Base-by-base conservation (phyloP, 2,888 invertebrate genomes). In the Agrochola lota region DNA sequence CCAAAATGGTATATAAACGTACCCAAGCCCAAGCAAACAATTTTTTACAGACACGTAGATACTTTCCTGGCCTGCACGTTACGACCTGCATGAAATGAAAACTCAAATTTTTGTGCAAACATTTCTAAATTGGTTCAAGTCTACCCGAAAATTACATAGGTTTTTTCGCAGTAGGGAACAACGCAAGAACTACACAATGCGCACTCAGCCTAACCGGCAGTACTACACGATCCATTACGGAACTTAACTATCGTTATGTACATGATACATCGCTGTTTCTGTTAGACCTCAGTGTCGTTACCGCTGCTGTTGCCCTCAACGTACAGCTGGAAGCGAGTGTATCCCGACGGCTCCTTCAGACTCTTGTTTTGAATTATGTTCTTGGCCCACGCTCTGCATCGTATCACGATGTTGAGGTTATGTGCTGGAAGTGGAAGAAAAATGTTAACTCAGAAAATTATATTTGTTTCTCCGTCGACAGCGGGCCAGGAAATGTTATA, bases 351-450 rank as follows among this genome's bases (percentile, higher is more conserved):
- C 46, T 96, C 95, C 74, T 96, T 96, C 11, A 96, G 40, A 46
- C 96, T 96, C 84, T 95, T 95, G 88, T 92, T 94, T 91, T 98
- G 97, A 4, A 94, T 77, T 1, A 98, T 97, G 91, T 98, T 98
- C 92, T 97, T 97, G 1, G 98, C 98, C 97, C 98, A 98, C 43
- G 97, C 97, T 69, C 97, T 95, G 93, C 98, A 98, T 69, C 98
- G 93, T 9, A 96, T 87, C 2, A 88, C 87, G 1, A 92, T 89
- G 4, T 82, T 82, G 8, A 84, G 78, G 1, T 81, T 87, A 77
- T 93, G 92, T 5, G 83, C 96, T 96, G 93, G 0, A 93, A 94
- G n/a, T 46, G 2, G 55, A 40, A 75, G 35, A 69, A 23, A 30
- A 30, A 15, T 15, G 15, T 46, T 46, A 15, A 17, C 8, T 60